Evolutionary conservation across 2,797 vertebrate genomes (phyloP).

Genomic region (Notoglanidium macrostoma): DNA sequence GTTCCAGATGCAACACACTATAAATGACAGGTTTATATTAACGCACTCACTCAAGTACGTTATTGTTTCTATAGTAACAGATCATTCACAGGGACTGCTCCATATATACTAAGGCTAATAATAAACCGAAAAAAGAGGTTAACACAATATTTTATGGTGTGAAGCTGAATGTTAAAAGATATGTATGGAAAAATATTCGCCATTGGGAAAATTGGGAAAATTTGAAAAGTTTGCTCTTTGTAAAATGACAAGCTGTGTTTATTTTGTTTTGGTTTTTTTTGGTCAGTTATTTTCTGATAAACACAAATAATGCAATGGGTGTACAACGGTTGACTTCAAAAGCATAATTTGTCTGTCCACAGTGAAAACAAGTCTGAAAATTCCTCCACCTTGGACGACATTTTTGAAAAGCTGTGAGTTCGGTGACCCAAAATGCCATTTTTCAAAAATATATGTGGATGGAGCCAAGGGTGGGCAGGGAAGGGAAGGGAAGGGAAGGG

Average conservation of each 20-base stretch:
- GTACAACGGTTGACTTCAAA: not conserved
- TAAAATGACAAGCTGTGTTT: not conserved
- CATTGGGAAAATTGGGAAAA: not conserved
- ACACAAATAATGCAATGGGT: not conserved
- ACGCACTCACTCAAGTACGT: not conserved
- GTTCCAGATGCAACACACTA: not conserved
- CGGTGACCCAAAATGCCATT: not conserved
- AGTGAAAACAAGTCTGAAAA: not conserved
- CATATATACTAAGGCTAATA: not conserved
- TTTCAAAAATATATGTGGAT: not conserved
- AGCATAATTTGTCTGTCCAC: not conserved
- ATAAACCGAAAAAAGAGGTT: not conserved
- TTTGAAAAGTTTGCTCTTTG: not conserved
- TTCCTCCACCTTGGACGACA: not conserved
- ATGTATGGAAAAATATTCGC: not conserved
- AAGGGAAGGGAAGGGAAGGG: no score
- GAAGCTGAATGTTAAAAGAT: not conserved
- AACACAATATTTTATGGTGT: not conserved
- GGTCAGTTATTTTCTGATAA: no score
- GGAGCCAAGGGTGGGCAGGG: not conserved
- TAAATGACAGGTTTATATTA: slow-evolving; percentile 16
- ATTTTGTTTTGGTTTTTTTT: not conserved
- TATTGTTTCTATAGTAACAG: slow-evolving; percentile 15
- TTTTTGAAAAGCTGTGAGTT: not conserved
- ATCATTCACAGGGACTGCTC: not conserved